These are phyloP conservation scores for Anguilla japonica DNA, from an alignment of 2,113 vertebrate genomes.

Conservation along the genomic window DNA sequence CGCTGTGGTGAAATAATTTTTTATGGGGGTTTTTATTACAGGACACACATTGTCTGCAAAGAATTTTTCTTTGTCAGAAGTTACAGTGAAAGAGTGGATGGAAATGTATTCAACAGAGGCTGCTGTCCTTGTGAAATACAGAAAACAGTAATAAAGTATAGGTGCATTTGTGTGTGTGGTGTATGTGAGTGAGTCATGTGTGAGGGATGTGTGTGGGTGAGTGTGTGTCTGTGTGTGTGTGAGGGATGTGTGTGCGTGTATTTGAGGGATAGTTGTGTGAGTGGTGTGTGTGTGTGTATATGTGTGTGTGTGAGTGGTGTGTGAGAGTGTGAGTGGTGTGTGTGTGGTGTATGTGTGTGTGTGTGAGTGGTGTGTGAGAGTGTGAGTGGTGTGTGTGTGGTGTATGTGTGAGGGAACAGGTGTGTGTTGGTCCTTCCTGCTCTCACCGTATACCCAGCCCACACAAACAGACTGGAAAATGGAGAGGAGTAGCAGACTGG, in stretches of 20 bases:
- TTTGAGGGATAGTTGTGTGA: not conserved
- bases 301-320: not conserved
- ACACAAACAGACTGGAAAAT: constrained; percentile 67
- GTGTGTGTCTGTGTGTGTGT: no score
- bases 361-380: not conserved
- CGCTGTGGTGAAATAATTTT: not conserved
- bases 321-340: not conserved
- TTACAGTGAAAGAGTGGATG: not conserved
- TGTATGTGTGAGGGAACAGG: not conserved
- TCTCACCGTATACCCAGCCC: constrained; percentile 71
- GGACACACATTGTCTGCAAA: not conserved
- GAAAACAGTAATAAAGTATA: constrained; percentile 11
- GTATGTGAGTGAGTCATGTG: not conserved
- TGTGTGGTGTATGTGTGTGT: no score
- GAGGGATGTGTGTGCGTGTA: not conserved
- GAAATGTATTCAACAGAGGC: constrained; percentile 11
- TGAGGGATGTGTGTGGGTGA: not conserved
- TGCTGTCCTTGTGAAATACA: not conserved
- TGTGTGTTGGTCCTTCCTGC: not conserved
- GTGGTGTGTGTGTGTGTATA: not conserved
- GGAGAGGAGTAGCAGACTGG: constrained; percentile 69
- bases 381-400: not conserved
- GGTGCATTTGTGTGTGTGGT: no score
- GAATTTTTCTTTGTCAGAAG: not conserved
- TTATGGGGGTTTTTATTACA: constrained; percentile 1